Percentiles rank a stretch among this genome's conserved stretches.
phyloP scores from a whole-genome alignment of 2,797 vertebrate genomes.

The Catamblyrhynchus diadema region DNA sequence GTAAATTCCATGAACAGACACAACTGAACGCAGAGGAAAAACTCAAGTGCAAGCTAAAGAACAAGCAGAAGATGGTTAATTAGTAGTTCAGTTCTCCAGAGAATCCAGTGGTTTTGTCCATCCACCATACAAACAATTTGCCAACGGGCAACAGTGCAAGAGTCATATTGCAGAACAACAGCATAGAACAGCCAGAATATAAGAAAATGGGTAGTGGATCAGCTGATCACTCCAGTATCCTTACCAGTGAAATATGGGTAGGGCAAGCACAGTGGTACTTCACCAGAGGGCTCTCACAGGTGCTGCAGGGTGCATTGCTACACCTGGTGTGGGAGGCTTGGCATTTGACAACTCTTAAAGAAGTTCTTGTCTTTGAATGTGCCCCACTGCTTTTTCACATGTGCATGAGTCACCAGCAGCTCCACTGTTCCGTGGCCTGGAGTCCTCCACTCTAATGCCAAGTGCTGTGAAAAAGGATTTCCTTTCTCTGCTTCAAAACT shows the following conservation, averaged over 20 bases:
- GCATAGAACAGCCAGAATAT: neutral
- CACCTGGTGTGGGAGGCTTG: neutral
- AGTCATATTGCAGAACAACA: accelerated
- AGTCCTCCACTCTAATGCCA: neutral
- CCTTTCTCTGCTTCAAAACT: neutral
- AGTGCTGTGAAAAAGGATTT: neutral
- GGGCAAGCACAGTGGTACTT: neutral
- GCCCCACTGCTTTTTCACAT: neutral
- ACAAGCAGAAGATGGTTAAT: neutral
- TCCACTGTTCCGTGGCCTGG: neutral
- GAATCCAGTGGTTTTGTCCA: neutral
- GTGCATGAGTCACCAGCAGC: neutral
- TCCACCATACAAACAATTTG: neutral
- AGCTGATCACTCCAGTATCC: neutral
- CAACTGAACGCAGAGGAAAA: neutral
- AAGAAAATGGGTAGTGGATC: neutral
- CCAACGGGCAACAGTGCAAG: neutral
- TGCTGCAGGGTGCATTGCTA: neutral
- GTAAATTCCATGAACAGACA: neutral
- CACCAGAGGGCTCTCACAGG: neutral
- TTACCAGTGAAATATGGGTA: accelerated
- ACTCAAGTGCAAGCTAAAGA: neutral
- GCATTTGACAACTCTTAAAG: neutral
- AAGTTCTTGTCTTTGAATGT: neutral
- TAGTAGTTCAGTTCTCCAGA: neutral